These are phyloP conservation scores for Tenebrio molitor DNA, from an alignment of 1,140 invertebrate species.

Conservation along the genomic window DNA sequence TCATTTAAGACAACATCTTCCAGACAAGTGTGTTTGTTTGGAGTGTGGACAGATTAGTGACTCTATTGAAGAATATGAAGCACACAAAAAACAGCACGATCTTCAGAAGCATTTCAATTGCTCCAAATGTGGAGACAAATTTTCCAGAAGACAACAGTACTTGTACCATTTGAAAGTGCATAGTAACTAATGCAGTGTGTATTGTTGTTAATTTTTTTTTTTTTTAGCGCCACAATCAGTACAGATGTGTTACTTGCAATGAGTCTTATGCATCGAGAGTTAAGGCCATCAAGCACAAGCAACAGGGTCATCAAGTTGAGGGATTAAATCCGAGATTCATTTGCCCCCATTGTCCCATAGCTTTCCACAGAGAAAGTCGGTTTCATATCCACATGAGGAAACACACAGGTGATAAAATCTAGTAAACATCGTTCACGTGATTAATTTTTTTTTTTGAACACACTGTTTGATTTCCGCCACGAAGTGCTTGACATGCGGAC, in stretches of 20 bases:
- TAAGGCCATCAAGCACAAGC: slow-evolving; percentile 56
- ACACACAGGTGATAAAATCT: slow-evolving; percentile 54
- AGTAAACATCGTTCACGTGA: background rate
- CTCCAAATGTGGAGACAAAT: slow-evolving; percentile 63
- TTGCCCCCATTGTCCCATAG: slow-evolving; percentile 49
- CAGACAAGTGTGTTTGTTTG: slow-evolving; percentile 63
- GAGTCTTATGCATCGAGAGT: slow-evolving; percentile 64
- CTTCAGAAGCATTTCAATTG: slow-evolving; percentile 64
- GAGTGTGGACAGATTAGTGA: slow-evolving; percentile 64
- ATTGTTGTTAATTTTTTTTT: slow-evolving; percentile 19
- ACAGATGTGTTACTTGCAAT: slow-evolving; percentile 65
- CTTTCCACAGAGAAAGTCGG: slow-evolving; percentile 58
- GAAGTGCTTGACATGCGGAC: too few species aligned
- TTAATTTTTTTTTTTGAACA: too few species aligned
- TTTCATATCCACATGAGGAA: slow-evolving; percentile 54
- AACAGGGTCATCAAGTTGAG: slow-evolving; percentile 47
- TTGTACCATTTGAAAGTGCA: slow-evolving; percentile 61
- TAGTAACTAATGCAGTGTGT: too few species aligned
- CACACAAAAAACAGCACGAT: slow-evolving; percentile 61
- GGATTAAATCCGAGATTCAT: slow-evolving; percentile 47
- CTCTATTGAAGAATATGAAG: slow-evolving; percentile 57
- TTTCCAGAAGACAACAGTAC: slow-evolving; percentile 65
- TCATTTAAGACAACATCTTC: slow-evolving; percentile 64
- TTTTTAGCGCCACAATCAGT: slow-evolving; percentile 64
- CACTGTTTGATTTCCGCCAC: too few species aligned